Percentiles rank a stretch among this genome's conserved stretches.
Evolutionary conservation across 2,888 invertebrate species (phyloP).

Genomic region (Sicus ferrugineus): DNA sequence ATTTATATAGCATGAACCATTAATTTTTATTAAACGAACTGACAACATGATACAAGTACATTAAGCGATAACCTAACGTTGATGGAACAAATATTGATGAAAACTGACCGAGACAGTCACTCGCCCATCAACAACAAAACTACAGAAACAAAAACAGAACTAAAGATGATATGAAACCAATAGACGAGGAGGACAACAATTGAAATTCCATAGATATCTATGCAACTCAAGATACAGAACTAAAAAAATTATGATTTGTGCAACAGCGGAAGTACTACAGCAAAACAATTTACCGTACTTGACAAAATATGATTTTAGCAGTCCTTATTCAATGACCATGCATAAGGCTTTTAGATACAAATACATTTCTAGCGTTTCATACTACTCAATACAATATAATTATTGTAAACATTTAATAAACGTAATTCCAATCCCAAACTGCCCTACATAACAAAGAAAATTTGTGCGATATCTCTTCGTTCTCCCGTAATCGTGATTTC

Average conservation of each 20-base stretch:
- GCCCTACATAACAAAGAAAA: no score
- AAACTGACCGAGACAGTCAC: slow-evolving; percentile 33
- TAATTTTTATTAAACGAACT: slow-evolving; percentile 25
- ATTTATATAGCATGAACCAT: slow-evolving; percentile 18
- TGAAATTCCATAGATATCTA: slow-evolving; percentile 27
- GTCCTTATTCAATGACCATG: slow-evolving; percentile 24
- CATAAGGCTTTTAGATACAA: slow-evolving; percentile 11
- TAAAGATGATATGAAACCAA: slow-evolving; percentile 28
- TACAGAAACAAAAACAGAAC: slow-evolving; percentile 30
- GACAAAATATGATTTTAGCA: slow-evolving; percentile 22
- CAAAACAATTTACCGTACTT: slow-evolving; percentile 23
- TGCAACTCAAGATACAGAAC: slow-evolving; percentile 17
- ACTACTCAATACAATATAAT: slow-evolving; percentile 19
- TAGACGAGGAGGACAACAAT: slow-evolving; percentile 32
- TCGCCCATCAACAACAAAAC: slow-evolving; percentile 31
- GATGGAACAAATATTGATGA: slow-evolving; percentile 34
- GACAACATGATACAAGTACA: slow-evolving; percentile 33
- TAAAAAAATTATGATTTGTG: slow-evolving; percentile 18
- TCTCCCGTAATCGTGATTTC: no score
- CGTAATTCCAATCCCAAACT: not conserved
- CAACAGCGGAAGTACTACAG: slow-evolving; percentile 18
- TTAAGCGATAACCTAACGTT: slow-evolving; percentile 31
- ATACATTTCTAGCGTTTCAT: slow-evolving; percentile 7
- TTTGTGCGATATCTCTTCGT: no score
- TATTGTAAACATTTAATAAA: slow-evolving; percentile 30